A percentile compares a stretch with the other conserved stretches of the same genome.
These are phyloP conservation scores for Diorhabda sublineata DNA, from an alignment of 1,140 invertebrate genomes.

Conservation along the genomic window DNA sequence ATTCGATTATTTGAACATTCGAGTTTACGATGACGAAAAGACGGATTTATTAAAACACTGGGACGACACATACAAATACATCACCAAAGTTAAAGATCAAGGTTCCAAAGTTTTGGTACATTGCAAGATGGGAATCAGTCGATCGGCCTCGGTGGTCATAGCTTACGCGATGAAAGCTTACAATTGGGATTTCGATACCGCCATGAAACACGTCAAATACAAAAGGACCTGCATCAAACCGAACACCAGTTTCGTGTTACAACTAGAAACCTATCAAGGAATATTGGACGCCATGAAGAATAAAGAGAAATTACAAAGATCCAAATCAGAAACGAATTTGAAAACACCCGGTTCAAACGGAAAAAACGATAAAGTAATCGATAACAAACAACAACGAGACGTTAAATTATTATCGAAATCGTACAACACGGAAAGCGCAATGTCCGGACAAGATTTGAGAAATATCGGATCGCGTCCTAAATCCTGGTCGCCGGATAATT, in stretches of 20 bases:
- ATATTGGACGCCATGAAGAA: conserved; percentile 95
- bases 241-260: conserved; percentile 89
- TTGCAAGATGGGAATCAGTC: conserved; percentile 98
- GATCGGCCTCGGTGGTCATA: conserved; percentile 96
- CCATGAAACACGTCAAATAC: conserved; percentile 83
- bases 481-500: conserved; percentile 76
- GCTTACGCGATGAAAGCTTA: conserved; percentile 98
- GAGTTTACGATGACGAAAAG: conserved; percentile 95
- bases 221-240: conserved; percentile 92
- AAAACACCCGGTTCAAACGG: conserved; percentile 61
- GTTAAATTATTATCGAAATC: conserved; percentile 52
- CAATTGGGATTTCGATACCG: conserved; percentile 87
- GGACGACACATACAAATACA: conserved; percentile 97
- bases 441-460: conserved; percentile 39
- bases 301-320: conserved; percentile 83
- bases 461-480: conserved; percentile 57
- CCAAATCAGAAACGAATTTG: conserved; percentile 89
- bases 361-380: conserved; percentile 46
- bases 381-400: conserved; percentile 56
- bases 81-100: conserved; percentile 83
- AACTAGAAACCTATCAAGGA: conserved; percentile 93
- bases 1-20: conserved; percentile 93
- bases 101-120: conserved; percentile 86
- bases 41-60: conserved; percentile 94
- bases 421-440: conserved; percentile 43